Evolutionary conservation across 2,797 vertebrate species (phyloP).

Genomic region (Mallotus villosus): DNA sequence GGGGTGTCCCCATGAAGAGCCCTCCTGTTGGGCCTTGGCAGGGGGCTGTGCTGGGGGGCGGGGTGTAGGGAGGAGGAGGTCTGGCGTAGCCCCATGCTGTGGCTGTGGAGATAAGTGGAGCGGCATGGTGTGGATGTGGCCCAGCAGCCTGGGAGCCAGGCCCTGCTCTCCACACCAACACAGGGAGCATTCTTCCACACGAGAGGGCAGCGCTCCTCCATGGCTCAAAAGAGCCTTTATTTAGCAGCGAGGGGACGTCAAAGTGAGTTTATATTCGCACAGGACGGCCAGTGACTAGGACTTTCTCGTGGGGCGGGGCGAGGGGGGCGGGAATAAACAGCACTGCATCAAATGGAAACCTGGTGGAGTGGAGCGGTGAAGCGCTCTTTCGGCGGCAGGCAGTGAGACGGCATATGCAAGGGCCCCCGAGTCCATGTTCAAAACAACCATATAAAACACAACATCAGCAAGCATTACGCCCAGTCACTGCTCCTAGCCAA

Average conservation of each 20-base stretch:
- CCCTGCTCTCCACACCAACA: slow-evolving; percentile 18
- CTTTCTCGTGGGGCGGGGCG: neutral
- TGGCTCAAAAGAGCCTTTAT: slow-evolving; percentile 51
- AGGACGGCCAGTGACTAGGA: neutral
- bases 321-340: neutral
- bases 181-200: slow-evolving; percentile 42
- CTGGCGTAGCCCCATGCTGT: neutral
- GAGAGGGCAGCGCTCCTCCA: slow-evolving; percentile 20
- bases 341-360: neutral
- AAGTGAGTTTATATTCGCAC: slow-evolving; percentile 40
- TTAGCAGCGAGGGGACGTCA: slow-evolving; percentile 18
- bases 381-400: neutral
- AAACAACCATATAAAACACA: slow-evolving; percentile 7
- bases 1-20: neutral
- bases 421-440: neutral
- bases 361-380: neutral
- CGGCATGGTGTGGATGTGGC: neutral
- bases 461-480: neutral
- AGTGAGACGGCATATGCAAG: neutral
- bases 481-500: neutral
- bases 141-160: neutral
- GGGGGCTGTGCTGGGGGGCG: neutral
- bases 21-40: neutral
- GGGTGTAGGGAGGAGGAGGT: neutral
- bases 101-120: slow-evolving; percentile 5